phyloP scores from a whole-genome alignment of 2,888 invertebrate genomes.

The Druceiella hillmani region DNA sequence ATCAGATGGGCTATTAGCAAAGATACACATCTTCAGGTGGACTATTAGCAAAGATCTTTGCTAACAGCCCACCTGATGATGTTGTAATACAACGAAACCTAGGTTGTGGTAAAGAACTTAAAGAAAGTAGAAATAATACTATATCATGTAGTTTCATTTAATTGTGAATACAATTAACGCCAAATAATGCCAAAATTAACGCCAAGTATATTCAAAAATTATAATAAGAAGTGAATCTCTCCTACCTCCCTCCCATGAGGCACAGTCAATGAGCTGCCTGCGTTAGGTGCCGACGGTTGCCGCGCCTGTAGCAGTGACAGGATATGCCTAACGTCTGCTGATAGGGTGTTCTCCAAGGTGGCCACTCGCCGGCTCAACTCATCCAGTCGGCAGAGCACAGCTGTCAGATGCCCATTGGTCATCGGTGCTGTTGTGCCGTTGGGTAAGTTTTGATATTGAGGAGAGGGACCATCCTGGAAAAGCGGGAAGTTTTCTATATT shows the following conservation, averaged over 20 bases:
- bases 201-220: neutral
- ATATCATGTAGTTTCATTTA: too few species aligned
- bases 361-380: slow-evolving; percentile 64
- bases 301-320: slow-evolving; percentile 58
- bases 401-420: slow-evolving; percentile 40
- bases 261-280: slow-evolving; percentile 42
- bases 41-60: too few species aligned
- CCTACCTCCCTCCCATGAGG: slow-evolving; percentile 39
- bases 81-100: neutral
- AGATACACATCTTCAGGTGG: too few species aligned
- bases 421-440: slow-evolving; percentile 43
- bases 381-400: slow-evolving; percentile 63
- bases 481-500: too few species aligned
- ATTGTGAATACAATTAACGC: neutral
- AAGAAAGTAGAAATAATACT: too few species aligned
- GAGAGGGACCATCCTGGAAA: slow-evolving; percentile 41
- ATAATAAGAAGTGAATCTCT: neutral
- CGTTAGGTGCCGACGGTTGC: slow-evolving; percentile 39
- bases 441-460: slow-evolving; percentile 47
- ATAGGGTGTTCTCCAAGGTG: slow-evolving; percentile 66
- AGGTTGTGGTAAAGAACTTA: neutral
- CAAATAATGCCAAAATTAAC: too few species aligned
- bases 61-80: slow-evolving; percentile 14
- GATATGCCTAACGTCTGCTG: slow-evolving; percentile 68
- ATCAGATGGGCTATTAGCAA: too few species aligned